Conservation (phyloP, 2,797 vertebrate species). For the Sebastes diploproa region DNA sequence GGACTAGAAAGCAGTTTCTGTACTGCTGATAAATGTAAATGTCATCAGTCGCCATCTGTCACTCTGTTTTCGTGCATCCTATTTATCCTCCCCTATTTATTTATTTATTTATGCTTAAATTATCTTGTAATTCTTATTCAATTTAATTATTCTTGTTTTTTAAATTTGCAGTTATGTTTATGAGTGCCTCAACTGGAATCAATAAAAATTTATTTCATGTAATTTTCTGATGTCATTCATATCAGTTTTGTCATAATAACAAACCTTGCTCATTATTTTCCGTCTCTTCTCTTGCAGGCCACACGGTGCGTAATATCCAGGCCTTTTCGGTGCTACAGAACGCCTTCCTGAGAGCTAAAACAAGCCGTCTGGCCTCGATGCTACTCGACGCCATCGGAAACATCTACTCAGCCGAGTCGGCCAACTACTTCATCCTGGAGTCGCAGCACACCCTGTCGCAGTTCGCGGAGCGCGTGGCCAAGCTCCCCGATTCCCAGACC, state of each 20-base stretch:
- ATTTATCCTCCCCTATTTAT: background rate
- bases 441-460: constrained; percentile 96
- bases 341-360: constrained; percentile 95
- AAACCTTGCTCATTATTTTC: background rate
- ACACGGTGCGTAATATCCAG: constrained; percentile 95
- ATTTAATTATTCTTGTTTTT: background rate
- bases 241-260: background rate
- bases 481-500: constrained; percentile 90
- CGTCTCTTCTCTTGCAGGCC: constrained; percentile 76
- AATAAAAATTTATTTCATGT: background rate
- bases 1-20: background rate
- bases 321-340: constrained; percentile 97
- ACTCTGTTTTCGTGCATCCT: background rate
- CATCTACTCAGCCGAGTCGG: constrained; percentile 92
- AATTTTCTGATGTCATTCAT: background rate
- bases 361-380: constrained; percentile 89
- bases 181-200: background rate
- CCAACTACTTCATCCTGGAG: constrained; percentile 98
- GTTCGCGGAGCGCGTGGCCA: constrained; percentile 94
- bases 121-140: background rate
- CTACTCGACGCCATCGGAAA: constrained; percentile 94
- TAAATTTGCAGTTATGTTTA: background rate
- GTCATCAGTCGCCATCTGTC: background rate
- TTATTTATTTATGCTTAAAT: background rate
- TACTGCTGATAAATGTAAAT: background rate